Percentiles rank a stretch among this genome's conserved stretches.
phyloP scores from a whole-genome alignment of 1,140 invertebrate species.

The Aricia agestis region DNA sequence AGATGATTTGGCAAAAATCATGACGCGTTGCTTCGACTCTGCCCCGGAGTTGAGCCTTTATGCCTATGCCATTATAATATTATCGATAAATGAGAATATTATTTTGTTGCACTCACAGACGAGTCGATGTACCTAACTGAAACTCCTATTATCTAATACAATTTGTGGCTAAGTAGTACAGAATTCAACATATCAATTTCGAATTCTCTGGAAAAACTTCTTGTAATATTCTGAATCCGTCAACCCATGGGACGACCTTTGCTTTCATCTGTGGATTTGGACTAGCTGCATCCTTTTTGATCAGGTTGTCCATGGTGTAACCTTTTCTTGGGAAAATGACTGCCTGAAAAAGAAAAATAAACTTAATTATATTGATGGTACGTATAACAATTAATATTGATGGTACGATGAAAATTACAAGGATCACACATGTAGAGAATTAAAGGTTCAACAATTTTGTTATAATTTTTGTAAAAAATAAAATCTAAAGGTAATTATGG shows the following conservation, averaged over 20 bases:
- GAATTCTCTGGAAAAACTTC: constrained; percentile 40
- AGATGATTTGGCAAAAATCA: no score
- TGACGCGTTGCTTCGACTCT: no score
- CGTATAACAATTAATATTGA: no score
- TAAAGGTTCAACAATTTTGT: no score
- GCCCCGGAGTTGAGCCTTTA: no score
- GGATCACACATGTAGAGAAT: no score
- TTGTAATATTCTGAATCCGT: constrained; percentile 42
- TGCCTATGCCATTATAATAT: no score
- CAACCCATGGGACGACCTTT: constrained; percentile 54
- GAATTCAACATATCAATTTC: not conserved
- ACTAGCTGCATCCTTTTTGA: constrained; percentile 47
- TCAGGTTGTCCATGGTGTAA: constrained; percentile 51
- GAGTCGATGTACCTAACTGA: not conserved
- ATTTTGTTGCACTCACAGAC: not conserved
- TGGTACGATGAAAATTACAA: no score
- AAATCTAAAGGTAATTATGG: no score
- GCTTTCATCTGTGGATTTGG: constrained; percentile 44
- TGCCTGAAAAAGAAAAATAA: constrained; percentile 36
- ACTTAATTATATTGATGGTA: no score
- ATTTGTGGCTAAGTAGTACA: not conserved
- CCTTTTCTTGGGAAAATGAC: constrained; percentile 56
- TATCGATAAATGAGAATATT: no score
- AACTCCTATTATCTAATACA: not conserved
- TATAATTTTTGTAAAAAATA: no score